Percentiles rank a stretch among this genome's conserved stretches.
These are phyloP conservation scores for Ceratitis capitata DNA, from an alignment of 1,140 invertebrate species.

Conservation along the genomic window DNA sequence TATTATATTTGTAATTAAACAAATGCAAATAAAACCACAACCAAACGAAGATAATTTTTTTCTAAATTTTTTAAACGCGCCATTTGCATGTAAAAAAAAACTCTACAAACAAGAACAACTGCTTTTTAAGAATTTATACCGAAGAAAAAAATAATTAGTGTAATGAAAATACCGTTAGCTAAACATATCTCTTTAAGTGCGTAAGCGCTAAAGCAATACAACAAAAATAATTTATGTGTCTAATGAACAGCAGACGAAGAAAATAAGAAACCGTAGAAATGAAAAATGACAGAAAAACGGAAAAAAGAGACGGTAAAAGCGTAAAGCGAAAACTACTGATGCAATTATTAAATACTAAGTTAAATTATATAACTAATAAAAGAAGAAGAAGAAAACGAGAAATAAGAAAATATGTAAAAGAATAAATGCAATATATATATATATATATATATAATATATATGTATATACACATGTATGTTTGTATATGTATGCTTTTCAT, in stretches of 20 bases:
- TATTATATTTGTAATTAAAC: neutral
- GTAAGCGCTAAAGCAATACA: neutral
- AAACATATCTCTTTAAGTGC: conserved; percentile 40
- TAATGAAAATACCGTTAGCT: conserved; percentile 43
- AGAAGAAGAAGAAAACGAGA: neutral
- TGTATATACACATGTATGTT: neutral
- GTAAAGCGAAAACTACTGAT: conserved; percentile 11
- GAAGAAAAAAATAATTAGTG: neutral
- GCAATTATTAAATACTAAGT: conserved; percentile 42
- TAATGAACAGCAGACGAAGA: neutral
- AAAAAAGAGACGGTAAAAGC: neutral
- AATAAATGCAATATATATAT: neutral
- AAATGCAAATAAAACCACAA: too few species aligned
- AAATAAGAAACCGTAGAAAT: neutral
- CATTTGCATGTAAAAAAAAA: neutral
- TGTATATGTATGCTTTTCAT: too few species aligned
- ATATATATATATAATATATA: neutral
- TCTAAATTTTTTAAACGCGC: conserved; percentile 23
- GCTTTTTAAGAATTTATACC: conserved; percentile 37
- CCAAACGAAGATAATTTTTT: neutral
- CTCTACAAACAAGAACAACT: neutral
- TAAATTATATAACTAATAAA: conserved; percentile 1
- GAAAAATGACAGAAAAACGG: neutral
- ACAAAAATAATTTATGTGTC: neutral
- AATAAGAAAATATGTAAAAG: neutral